phyloP scores from a whole-genome alignment of 2,797 vertebrate genomes.

The Heliangelus exortis region DNA sequence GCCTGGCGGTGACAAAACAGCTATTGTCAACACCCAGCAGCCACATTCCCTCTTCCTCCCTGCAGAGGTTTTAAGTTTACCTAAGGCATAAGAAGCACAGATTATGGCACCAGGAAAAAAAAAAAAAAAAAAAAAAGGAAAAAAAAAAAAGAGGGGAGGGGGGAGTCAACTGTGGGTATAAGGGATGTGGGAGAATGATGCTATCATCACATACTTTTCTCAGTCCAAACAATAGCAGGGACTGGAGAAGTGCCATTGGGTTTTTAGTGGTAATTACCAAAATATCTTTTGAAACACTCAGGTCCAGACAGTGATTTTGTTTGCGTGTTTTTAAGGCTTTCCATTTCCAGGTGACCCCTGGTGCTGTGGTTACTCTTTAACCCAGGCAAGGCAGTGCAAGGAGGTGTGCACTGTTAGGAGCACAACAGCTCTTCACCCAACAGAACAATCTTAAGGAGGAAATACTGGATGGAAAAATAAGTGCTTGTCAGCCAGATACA shows the following conservation, averaged over 20 bases:
- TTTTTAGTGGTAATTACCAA: constrained; percentile 13
- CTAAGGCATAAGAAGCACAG: constrained; percentile 67
- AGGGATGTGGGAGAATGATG: fast-evolving
- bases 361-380: constrained; percentile 59
- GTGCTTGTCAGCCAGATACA: constrained; percentile 46
- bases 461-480: constrained; percentile 67
- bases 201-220: fast-evolving
- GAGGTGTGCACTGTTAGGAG: constrained; percentile 28
- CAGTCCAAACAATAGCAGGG: background rate
- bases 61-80: constrained; percentile 77
- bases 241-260: background rate
- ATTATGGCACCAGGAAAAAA: background rate
- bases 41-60: constrained; percentile 75
- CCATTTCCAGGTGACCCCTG: constrained; percentile 62
- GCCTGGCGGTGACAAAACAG: constrained; percentile 89
- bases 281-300: background rate
- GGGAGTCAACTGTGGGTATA: background rate
- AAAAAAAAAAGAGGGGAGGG: background rate
- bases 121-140: background rate
- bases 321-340: constrained; percentile 40
- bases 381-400: background rate
- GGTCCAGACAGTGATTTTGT: background rate
- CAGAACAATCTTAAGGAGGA: constrained; percentile 73
- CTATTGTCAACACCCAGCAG: constrained; percentile 84
- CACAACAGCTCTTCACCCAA: constrained; percentile 61